These are phyloP conservation scores for Diadromus collaris DNA, from an alignment of 2,888 invertebrate species.

Conservation along the genomic window DNA sequence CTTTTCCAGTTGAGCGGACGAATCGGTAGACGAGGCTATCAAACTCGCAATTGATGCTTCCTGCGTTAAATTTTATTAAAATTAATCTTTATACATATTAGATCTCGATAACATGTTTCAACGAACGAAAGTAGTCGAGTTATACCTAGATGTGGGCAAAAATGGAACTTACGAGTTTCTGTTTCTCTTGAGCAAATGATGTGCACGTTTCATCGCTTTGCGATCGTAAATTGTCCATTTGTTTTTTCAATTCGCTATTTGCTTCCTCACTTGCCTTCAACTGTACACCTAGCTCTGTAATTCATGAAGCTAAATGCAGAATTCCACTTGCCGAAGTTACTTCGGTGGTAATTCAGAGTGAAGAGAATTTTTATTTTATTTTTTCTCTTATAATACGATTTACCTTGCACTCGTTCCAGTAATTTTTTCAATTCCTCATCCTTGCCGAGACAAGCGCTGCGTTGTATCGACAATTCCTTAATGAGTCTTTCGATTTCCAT, in stretches of 20 bases:
- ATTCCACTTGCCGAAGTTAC: conserved; percentile 10
- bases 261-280: conserved; percentile 82
- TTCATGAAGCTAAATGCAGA: conserved; percentile 34
- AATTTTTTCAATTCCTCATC: conserved; percentile 80
- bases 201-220: conserved; percentile 78
- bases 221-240: conserved; percentile 79
- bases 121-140: neutral
- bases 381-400: neutral
- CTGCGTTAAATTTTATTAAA: conserved; percentile 60
- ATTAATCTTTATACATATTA: conserved; percentile 2
- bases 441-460: conserved; percentile 79
- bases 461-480: conserved; percentile 81
- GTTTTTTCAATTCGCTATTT: conserved; percentile 81
- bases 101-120: no score
- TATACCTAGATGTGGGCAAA: neutral
- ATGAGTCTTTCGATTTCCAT: conserved; percentile 81
- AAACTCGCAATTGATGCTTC: conserved; percentile 80
- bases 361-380: neutral
- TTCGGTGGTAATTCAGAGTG: neutral
- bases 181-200: conserved; percentile 71
- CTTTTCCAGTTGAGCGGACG: conserved; percentile 83
- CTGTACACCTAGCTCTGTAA: conserved; percentile 82
- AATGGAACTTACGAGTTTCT: conserved; percentile 72
- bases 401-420: conserved; percentile 73
- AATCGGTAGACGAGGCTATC: conserved; percentile 83